Evolutionary conservation across 2,797 vertebrate genomes (phyloP).

Genomic region (Phylloscopus collybita): DNA sequence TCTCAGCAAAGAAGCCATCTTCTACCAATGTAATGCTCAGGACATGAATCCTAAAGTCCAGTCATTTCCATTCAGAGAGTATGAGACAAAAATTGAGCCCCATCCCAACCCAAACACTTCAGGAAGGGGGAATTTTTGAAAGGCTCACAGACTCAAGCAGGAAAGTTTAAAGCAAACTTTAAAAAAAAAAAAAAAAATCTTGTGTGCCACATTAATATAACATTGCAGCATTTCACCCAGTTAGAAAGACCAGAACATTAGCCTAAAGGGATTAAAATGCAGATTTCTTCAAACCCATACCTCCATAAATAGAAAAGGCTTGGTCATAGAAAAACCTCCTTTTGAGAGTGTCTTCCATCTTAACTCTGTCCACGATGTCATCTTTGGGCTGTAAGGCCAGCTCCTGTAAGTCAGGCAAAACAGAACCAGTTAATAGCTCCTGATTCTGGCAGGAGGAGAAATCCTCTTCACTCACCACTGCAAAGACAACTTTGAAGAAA

Average conservation of each 20-base stretch:
- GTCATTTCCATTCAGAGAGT: neutral
- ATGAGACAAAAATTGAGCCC: neutral
- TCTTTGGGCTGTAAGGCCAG: conserved; percentile 95
- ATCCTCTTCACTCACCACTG: neutral
- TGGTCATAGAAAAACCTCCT: conserved; percentile 98
- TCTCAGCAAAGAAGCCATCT: neutral
- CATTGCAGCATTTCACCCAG: neutral
- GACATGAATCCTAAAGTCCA: neutral
- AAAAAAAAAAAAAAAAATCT: neutral
- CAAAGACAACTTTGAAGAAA: neutral
- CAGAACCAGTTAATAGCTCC: neutral
- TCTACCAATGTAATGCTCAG: neutral
- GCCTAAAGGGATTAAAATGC: neutral
- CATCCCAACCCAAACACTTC: neutral
- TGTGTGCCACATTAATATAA: neutral
- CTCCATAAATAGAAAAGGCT: conserved; percentile 98
- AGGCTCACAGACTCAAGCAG: neutral
- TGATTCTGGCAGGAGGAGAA: neutral
- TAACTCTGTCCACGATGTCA: conserved; percentile 92
- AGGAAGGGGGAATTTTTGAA: neutral
- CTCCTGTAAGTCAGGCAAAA: conserved; percentile 80
- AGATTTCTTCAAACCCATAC: conserved; percentile 69
- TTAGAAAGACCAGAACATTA: neutral
- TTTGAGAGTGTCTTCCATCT: conserved; percentile 98
- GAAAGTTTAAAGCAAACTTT: neutral